Percentiles rank a stretch among this genome's conserved stretches.
These are phyloP conservation scores for Atractosteus spatula DNA, from an alignment of 2,113 vertebrate species.

Conservation along the genomic window DNA sequence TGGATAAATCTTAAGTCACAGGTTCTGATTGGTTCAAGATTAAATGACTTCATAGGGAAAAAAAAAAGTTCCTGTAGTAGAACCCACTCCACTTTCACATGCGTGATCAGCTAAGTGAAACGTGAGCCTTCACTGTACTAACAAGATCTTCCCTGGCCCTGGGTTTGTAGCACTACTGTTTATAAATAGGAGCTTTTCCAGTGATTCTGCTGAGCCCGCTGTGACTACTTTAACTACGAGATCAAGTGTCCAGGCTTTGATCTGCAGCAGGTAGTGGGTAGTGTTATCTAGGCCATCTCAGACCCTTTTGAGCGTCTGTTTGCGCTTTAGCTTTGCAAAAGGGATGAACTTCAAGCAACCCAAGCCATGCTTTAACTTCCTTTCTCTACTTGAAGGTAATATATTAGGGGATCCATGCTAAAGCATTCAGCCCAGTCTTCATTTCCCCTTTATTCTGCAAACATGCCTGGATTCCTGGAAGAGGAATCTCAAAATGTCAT, in stretches of 20 bases:
- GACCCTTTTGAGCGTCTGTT: neutral
- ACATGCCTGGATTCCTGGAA: neutral
- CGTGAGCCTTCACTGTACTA: conserved; percentile 41
- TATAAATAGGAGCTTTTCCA: conserved; percentile 66
- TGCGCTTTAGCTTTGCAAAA: too few relatives aligned
- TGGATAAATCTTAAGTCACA: too few relatives aligned
- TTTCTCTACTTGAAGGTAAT: too few relatives aligned
- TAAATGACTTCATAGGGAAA: too few relatives aligned
- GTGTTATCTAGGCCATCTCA: neutral
- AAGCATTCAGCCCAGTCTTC: too few relatives aligned
- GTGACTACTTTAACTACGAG: conserved; percentile 44
- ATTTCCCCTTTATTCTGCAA: too few relatives aligned
- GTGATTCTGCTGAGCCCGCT: conserved; percentile 37
- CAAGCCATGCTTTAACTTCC: too few relatives aligned
- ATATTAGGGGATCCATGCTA: too few relatives aligned
- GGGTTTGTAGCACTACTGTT: conserved; percentile 46
- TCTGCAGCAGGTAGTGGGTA: conserved; percentile 36
- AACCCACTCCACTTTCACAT: conserved; percentile 24
- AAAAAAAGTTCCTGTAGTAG: too few relatives aligned
- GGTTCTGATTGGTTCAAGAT: too few relatives aligned
- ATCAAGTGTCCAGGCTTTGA: conserved; percentile 58
- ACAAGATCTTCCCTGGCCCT: conserved; percentile 36
- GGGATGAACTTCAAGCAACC: too few relatives aligned
- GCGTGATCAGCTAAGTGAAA: conserved; percentile 56
- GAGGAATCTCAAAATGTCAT: neutral